phyloP scores from a whole-genome alignment of 2,113 vertebrate species.

The Tenrec ecaudatus region DNA sequence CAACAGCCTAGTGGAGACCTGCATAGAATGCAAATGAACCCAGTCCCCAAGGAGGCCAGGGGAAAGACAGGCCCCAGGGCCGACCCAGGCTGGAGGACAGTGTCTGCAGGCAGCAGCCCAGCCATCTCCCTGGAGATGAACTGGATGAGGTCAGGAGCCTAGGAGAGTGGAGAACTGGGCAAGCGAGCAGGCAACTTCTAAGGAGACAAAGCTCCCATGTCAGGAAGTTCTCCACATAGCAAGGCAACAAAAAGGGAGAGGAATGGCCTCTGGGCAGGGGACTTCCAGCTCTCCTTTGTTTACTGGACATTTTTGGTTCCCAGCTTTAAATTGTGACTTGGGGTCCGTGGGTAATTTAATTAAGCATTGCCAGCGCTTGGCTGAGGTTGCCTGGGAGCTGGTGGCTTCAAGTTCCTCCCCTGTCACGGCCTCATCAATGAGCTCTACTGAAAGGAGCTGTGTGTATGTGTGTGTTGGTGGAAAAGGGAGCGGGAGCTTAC shows the following conservation, averaged over 20 bases:
- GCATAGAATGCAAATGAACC: constrained; percentile 58
- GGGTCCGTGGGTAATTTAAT: constrained; percentile 57
- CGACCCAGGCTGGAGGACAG: not conserved
- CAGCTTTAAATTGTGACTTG: constrained; percentile 60
- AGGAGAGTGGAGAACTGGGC: not conserved
- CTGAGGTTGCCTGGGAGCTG: constrained; percentile 62
- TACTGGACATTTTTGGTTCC: constrained; percentile 61
- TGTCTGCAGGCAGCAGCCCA: not conserved
- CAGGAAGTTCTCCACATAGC: constrained; percentile 45
- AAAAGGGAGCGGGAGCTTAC: not conserved
- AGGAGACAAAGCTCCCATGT: constrained; percentile 35
- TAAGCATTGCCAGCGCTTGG: constrained; percentile 63
- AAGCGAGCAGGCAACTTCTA: constrained; percentile 28
- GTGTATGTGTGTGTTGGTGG: not conserved
- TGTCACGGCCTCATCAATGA: constrained; percentile 44
- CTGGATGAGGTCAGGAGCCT: constrained; percentile 22
- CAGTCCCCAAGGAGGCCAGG: not conserved
- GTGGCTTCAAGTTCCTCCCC: constrained; percentile 40
- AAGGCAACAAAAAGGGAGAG: constrained; percentile 39
- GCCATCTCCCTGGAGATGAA: constrained; percentile 75
- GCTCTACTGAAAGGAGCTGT: constrained; percentile 39
- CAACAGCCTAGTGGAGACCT: not conserved
- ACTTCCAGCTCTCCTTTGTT: constrained; percentile 70
- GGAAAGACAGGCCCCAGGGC: constrained; percentile 2
- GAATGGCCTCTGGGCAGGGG: constrained; percentile 50